Evolutionary conservation across 1,140 invertebrate species (phyloP).

Genomic region (Stegodyphus mimosarum): DNA sequence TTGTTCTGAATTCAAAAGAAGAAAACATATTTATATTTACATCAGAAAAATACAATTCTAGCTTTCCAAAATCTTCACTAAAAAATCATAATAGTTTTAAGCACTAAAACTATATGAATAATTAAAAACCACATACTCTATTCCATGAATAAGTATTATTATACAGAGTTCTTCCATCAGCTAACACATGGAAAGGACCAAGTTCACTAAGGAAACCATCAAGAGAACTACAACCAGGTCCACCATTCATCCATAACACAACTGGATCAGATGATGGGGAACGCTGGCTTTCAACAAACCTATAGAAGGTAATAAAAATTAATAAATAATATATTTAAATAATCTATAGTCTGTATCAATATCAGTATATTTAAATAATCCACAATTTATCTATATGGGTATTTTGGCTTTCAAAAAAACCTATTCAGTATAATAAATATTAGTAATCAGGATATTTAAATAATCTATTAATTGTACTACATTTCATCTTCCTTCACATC

Average conservation of each 20-base stretch:
- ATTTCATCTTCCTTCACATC: neutral
- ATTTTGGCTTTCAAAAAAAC: too few relatives aligned
- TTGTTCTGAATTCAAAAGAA: too few relatives aligned
- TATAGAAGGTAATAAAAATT: conserved; percentile 51
- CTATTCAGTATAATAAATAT: too few relatives aligned
- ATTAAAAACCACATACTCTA: conserved; percentile 64
- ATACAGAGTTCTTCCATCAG: conserved; percentile 67
- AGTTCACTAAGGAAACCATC: conserved; percentile 71
- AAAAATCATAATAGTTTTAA: neutral
- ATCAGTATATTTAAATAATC: too few relatives aligned
- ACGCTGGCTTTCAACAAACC: conserved; percentile 72
- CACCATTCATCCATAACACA: conserved; percentile 74
- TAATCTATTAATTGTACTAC: neutral
- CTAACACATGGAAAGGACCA: conserved; percentile 70
- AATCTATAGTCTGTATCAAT: neutral
- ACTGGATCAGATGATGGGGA: conserved; percentile 70
- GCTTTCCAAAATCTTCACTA: too few relatives aligned
- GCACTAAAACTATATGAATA: neutral
- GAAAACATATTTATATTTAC: too few relatives aligned
- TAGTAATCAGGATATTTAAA: too few relatives aligned
- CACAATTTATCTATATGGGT: too few relatives aligned
- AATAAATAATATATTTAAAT: neutral
- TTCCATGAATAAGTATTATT: conserved; percentile 72
- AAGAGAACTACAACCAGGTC: conserved; percentile 73
- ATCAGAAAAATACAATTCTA: too few relatives aligned